Evolutionary conservation across 2,888 invertebrate genomes (phyloP).

Genomic region (Thera obeliscata): DNA sequence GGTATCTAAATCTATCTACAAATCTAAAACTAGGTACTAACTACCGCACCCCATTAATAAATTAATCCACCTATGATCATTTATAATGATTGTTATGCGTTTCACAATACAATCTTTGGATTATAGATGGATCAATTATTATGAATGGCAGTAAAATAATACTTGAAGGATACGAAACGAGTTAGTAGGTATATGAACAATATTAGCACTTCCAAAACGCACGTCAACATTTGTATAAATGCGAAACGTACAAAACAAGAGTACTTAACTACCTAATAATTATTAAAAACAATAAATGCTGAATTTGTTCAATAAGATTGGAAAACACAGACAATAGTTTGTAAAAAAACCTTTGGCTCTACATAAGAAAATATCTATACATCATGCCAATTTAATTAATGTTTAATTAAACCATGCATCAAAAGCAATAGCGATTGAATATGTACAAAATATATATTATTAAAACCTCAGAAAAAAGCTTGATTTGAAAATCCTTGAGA

Average conservation of each 20-base stretch:
- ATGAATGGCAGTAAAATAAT: slow-evolving; percentile 38
- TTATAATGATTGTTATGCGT: background rate
- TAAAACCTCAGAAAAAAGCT: background rate
- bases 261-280: background rate
- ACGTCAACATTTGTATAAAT: slow-evolving; percentile 35
- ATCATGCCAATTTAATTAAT: background rate
- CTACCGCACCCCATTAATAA: background rate
- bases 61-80: background rate
- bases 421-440: background rate
- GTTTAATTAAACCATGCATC: background rate
- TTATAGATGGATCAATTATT: background rate
- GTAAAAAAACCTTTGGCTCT: background rate
- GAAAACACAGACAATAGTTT: background rate
- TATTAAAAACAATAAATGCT: slow-evolving; percentile 19
- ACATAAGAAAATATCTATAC: background rate
- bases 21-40: slow-evolving; percentile 32
- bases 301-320: slow-evolving; percentile 13
- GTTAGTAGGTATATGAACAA: slow-evolving; percentile 28
- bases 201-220: slow-evolving; percentile 40
- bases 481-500: background rate
- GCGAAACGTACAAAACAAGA: slow-evolving; percentile 27
- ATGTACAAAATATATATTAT: background rate
- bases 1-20: slow-evolving; percentile 39
- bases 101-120: background rate
- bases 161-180: slow-evolving; percentile 42